phyloP scores from a whole-genome alignment of 1,140 invertebrate genomes.

The Drosophila tani region DNA sequence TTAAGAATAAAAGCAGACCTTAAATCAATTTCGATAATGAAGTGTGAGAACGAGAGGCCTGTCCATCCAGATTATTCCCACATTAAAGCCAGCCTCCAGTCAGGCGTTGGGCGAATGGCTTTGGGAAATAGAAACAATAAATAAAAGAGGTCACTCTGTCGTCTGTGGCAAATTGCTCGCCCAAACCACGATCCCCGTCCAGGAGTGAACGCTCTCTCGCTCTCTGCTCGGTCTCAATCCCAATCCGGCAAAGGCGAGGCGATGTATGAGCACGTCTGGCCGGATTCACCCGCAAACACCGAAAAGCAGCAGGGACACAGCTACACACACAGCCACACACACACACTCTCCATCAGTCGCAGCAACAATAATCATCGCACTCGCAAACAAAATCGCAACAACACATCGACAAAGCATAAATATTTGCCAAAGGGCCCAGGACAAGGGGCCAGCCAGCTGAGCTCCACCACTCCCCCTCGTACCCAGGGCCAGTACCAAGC shows the following conservation, averaged over 20 bases:
- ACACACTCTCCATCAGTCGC: slow-evolving; percentile 17
- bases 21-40: slow-evolving; percentile 20
- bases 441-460: slow-evolving; percentile 59
- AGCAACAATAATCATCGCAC: slow-evolving; percentile 74
- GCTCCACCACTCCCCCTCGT: slow-evolving; percentile 9
- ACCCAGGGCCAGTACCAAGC: background rate
- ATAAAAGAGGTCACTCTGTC: slow-evolving; percentile 74
- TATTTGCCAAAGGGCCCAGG: slow-evolving; percentile 75
- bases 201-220: slow-evolving; percentile 17
- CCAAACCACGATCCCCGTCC: slow-evolving; percentile 49
- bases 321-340: slow-evolving; percentile 12
- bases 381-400: slow-evolving; percentile 73
- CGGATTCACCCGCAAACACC: slow-evolving; percentile 43
- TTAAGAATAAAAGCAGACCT: background rate
- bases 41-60: slow-evolving; percentile 9
- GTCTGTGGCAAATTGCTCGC: slow-evolving; percentile 67
- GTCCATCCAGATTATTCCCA: slow-evolving; percentile 30
- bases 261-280: slow-evolving; percentile 70
- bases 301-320: slow-evolving; percentile 34
- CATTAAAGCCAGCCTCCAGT: slow-evolving; percentile 25
- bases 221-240: slow-evolving; percentile 1
- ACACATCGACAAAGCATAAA: slow-evolving; percentile 78
- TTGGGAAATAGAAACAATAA: slow-evolving; percentile 54
- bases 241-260: slow-evolving; percentile 16
- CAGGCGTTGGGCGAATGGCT: slow-evolving; percentile 11